Evolutionary conservation across 2,113 vertebrate species (phyloP).

Genomic region (Petaurus breviceps): DNA sequence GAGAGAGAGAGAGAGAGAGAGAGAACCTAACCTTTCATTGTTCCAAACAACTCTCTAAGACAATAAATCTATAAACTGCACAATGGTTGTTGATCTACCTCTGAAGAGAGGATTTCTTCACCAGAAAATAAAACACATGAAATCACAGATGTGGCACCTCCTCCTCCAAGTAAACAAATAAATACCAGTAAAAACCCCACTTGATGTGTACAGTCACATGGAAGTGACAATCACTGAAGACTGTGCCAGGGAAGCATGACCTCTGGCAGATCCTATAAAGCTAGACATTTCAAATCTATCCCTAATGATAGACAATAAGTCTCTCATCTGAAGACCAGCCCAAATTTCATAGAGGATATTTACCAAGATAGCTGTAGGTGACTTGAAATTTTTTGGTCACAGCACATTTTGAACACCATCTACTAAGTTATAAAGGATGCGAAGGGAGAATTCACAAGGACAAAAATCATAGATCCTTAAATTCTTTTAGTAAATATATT

Average conservation of each 20-base stretch:
- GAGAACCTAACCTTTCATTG: neutral
- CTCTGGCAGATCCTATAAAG: neutral
- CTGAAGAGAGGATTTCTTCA: neutral
- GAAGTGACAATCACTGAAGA: neutral
- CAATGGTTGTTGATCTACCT: neutral
- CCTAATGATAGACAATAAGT: neutral
- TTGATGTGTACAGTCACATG: neutral
- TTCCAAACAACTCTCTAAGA: neutral
- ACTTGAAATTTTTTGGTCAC: neutral
- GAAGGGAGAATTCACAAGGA: neutral
- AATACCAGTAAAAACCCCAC: no score
- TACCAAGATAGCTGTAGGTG: neutral
- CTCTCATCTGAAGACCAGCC: neutral
- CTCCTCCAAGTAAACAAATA: no score
- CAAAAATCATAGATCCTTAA: neutral
- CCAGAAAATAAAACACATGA: neutral
- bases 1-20: neutral
- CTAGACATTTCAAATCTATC: neutral
- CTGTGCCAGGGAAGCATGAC: neutral
- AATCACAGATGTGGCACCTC: no score
- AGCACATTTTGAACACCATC: neutral
- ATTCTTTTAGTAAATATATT: neutral
- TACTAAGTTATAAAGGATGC: neutral
- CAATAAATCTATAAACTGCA: neutral
- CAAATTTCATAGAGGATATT: neutral